Evolutionary conservation across 2,113 vertebrate species (phyloP), one percentile per base, ranked within the genome.

Genomic region (Hippopotamus amphibius): DNA sequence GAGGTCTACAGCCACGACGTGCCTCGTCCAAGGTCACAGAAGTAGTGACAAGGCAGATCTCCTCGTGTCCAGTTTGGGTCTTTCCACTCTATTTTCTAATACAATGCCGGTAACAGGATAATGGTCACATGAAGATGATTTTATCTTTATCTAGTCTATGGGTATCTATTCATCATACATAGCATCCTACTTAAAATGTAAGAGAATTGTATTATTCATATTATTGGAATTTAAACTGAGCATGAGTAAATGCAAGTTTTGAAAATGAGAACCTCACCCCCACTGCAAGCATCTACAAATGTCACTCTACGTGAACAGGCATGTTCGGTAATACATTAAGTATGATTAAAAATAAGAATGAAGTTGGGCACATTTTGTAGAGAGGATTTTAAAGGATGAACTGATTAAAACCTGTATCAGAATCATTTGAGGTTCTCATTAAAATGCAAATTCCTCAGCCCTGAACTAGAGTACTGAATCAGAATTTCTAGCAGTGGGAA

Each of bases 391-490:
- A 88, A 94, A 92, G 89, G 30, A 17, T 55, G 65, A 90, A 80
- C 22, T 80, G 65, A 97, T 81, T 92, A 90, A 92, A 95, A 94
- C 19, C 46, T 85, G 16, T 37, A 81, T 96, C 33, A 84, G 41
- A 97, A 93, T 95, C 76, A 93, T 95, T 66, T 74, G 48, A 50
- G 17, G n/a, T 53, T 91, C 82, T 96, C 15, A 96, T 96, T 96
- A 96, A 98, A 95, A 95, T 87, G 79, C 48, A 97, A 96, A 97
- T 71, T 84, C 63, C 33, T 95, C 50, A 93, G 69, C 5, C 19
- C 59, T 92, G 85, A 79, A 95, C 30, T 53, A 91, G 9, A 95
- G 19, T 82, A 95, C n/a, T 76, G 84, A 95, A 41, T 92, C 83
- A 94, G 76, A 97, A 95, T 80, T 71, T 92, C 76, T 81, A 76